These are phyloP conservation scores for Hephaestus fuliginosus DNA, from an alignment of 2,797 vertebrate genomes.

Conservation along the genomic window DNA sequence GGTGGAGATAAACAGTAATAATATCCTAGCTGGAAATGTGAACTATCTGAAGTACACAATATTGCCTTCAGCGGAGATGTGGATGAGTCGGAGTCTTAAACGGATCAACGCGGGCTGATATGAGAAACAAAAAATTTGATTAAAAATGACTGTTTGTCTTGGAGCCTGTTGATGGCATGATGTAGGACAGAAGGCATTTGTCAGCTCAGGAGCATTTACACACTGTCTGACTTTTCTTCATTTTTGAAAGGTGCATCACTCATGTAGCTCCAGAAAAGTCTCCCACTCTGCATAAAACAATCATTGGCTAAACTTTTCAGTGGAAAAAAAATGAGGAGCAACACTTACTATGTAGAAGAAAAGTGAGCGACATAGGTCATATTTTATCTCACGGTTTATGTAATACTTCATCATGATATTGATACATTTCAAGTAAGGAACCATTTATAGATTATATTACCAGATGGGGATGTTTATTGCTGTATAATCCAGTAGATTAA, in stretches of 20 bases:
- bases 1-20: slow-evolving; percentile 44
- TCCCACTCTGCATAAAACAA: background rate
- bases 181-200: slow-evolving; percentile 5
- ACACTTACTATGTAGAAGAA: background rate
- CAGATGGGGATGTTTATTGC: background rate
- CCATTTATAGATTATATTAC: slow-evolving; percentile 14
- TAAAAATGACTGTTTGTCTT: slow-evolving; percentile 20
- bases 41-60: slow-evolving; percentile 24
- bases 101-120: slow-evolving; percentile 29
- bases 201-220: background rate
- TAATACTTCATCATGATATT: background rate
- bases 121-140: slow-evolving; percentile 16
- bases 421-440: background rate
- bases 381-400: background rate
- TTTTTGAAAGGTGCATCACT: slow-evolving; percentile 5
- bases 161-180: slow-evolving; percentile 1
- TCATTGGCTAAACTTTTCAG: slow-evolving; percentile 1
- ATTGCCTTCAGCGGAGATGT: slow-evolving; percentile 17
- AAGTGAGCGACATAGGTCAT: background rate
- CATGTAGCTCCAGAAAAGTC: slow-evolving; percentile 2
- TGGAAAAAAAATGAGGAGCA: background rate
- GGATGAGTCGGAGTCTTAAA: slow-evolving; percentile 33
- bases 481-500: slow-evolving; percentile 13
- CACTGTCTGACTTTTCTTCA: background rate
- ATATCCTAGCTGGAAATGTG: slow-evolving; percentile 28